Base-by-base conservation (phyloP, 2,888 invertebrate genomes). In the Eilema depressum region DNA sequence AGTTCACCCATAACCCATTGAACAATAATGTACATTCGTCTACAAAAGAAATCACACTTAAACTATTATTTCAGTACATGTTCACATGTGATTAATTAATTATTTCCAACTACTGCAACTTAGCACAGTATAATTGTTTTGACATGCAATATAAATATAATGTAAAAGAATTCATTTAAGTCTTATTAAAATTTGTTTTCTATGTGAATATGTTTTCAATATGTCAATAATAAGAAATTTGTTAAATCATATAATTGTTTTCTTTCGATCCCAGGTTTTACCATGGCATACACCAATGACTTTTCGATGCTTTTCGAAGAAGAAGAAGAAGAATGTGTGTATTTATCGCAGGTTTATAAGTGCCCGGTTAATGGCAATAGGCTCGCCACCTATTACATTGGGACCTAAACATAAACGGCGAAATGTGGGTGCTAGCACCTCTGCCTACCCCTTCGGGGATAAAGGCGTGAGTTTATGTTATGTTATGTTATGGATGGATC, bases 191-290 rank as follows among this genome's bases (percentile, higher is more conserved):
- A 75, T 80, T n/a, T 77, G 79, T 83, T 84, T 87, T 81, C 80
- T 79, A 80, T 77, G 77, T 78, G 83, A 83, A 79, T 84, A 80
- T 82, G 85, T 84, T 84, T 83, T 37, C 41, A 41, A 41, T 30
- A n/a, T 84, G 83, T 73, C 75, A 82, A 76, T 76, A 83, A 82
- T 79, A 85, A 87, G 85, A 78, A 80, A 79, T 80, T 66, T 81
- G 85, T 86, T 86, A 85, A 85, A 83, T 84, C 71, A 78, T 71
- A 75, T n/a, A 17, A 2, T 70, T 53, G 63, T 73, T 75, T 75
- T 33, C 20, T 69, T 71, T n/a, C n/a, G n/a, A n/a, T n/a, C n/a
- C n/a, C n/a, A n/a, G n/a, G n/a, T n/a, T n/a, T n/a, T n/a, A n/a
- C n/a, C n/a, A n/a, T n/a, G n/a, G n/a, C n/a, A n/a, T 61, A n/a